A percentile compares a stretch with the other conserved stretches of the same genome.
These are phyloP conservation scores for Carlito syrichta DNA, from an alignment of 2,113 vertebrate genomes.

Conservation along the genomic window DNA sequence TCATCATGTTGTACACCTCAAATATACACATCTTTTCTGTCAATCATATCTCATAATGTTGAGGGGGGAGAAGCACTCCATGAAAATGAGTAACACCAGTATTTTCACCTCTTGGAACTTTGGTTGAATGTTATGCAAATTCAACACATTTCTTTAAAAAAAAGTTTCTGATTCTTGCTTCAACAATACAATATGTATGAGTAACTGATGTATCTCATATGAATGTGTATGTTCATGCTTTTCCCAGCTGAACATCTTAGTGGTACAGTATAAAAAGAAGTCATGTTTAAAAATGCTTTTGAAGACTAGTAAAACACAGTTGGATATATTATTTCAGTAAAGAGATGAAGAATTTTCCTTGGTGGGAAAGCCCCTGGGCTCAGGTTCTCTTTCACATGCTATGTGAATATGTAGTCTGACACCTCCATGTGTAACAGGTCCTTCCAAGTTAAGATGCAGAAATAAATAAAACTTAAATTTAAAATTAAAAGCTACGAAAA, in stretches of 20 bases:
- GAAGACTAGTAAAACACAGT: neutral
- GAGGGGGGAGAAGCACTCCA: neutral
- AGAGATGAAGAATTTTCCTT: neutral
- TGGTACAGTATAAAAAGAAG: neutral
- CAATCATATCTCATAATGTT: neutral
- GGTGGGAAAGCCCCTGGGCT: neutral
- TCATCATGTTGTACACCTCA: neutral
- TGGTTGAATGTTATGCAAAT: neutral
- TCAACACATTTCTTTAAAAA: neutral
- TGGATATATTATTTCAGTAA: neutral
- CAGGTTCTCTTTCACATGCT: neutral
- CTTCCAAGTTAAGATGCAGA: neutral
- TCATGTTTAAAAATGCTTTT: neutral
- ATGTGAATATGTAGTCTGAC: neutral
- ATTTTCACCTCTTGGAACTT: neutral
- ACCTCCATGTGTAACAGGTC: neutral
- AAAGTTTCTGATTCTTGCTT: too few relatives aligned
- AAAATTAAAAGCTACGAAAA: slow-evolving; percentile 11
- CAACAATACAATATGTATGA: neutral
- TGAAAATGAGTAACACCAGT: neutral
- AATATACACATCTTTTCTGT: neutral
- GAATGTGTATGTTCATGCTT: neutral
- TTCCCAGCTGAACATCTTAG: neutral
- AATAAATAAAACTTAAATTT: neutral
- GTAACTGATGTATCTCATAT: neutral